Evolutionary conservation across 2,888 invertebrate species (phyloP).

Genomic region (Chymomyza procnemis): DNA sequence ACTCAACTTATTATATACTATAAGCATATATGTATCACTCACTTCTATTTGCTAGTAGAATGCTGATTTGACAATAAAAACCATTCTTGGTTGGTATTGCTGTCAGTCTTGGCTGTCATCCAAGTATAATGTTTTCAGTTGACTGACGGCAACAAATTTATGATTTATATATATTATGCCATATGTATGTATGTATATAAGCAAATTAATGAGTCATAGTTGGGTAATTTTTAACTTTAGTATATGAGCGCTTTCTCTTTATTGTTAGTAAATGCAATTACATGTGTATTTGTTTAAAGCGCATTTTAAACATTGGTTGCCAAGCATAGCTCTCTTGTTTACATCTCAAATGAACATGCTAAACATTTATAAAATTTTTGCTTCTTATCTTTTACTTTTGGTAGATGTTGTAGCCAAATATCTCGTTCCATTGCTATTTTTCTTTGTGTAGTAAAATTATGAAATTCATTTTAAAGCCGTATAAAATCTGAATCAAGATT

Average conservation of each 20-base stretch:
- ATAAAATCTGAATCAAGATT: too few species aligned
- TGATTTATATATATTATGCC: background rate
- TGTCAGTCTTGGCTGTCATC: background rate
- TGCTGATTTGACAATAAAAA: background rate
- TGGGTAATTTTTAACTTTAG: background rate
- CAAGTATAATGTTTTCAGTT: background rate
- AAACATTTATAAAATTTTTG: background rate
- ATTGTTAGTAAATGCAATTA: background rate
- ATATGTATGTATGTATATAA: background rate
- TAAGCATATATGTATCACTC: background rate
- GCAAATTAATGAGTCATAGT: background rate
- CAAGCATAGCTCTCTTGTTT: background rate
- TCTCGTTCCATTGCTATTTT: background rate
- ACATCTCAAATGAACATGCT: background rate
- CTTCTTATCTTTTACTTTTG: background rate
- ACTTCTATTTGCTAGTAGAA: background rate
- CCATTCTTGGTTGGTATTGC: background rate
- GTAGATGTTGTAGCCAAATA: background rate
- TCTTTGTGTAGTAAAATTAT: too few species aligned
- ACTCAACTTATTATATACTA: too few species aligned
- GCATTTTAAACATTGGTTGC: background rate
- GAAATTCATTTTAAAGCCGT: too few species aligned
- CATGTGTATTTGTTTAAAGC: background rate
- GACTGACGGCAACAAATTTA: background rate
- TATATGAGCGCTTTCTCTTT: background rate